phyloP scores from a whole-genome alignment of 2,113 vertebrate genomes.

The Promerops cafer region DNA sequence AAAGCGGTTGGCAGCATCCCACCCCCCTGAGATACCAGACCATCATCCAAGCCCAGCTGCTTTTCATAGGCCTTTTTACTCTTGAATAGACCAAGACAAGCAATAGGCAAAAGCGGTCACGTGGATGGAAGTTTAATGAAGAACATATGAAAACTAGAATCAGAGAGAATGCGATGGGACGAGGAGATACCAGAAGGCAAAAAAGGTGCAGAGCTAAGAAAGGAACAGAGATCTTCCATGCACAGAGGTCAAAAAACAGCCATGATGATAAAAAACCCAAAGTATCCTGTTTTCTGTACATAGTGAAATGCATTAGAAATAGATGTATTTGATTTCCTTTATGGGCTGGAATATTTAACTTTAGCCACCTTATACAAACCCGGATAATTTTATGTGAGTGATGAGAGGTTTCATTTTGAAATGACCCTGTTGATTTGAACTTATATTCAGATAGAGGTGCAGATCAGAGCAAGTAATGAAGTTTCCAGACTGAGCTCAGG shows the following conservation, averaged over 20 bases:
- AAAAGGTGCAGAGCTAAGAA: neutral
- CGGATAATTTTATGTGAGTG: neutral
- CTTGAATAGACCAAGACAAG: slow-evolving; percentile 20
- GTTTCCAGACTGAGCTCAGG: neutral
- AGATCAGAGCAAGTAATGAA: neutral
- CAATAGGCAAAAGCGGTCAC: neutral
- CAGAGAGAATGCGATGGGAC: accelerated
- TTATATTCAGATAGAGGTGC: neutral
- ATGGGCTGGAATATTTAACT: neutral
- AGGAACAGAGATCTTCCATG: neutral
- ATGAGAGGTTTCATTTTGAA: neutral
- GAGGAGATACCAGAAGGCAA: neutral
- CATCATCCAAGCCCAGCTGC: neutral
- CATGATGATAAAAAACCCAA: neutral
- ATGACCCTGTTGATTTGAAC: neutral
- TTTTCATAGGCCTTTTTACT: slow-evolving; percentile 30
- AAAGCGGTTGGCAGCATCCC: neutral
- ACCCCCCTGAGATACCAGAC: neutral
- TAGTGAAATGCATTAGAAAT: neutral
- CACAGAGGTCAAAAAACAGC: neutral
- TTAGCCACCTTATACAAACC: neutral
- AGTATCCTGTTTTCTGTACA: neutral
- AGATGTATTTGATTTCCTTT: neutral
- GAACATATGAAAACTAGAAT: slow-evolving; percentile 1
- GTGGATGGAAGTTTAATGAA: slow-evolving; percentile 5